Conservation (phyloP, 2,797 vertebrate species). For the Coccyzus lansbergi region DNA sequence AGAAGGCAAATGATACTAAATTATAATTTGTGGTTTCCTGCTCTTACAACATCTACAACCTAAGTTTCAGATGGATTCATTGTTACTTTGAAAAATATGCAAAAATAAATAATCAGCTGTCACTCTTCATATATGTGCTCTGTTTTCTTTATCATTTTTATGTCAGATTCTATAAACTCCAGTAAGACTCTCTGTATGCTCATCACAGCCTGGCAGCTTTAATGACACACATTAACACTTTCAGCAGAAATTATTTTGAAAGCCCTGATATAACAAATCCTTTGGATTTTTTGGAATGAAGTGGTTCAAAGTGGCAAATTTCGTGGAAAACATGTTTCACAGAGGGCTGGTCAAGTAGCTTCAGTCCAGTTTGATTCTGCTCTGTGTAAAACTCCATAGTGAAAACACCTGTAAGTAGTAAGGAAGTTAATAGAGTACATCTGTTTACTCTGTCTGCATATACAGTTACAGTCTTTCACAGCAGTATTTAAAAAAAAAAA, state of each 20-base stretch:
- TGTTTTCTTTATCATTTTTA: slow-evolving; percentile 63
- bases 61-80: slow-evolving; percentile 45
- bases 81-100: slow-evolving; percentile 65
- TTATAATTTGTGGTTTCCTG: slow-evolving; percentile 9
- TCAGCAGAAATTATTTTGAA: slow-evolving; percentile 44
- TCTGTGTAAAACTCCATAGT: not conserved
- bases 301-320: slow-evolving; percentile 34
- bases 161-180: slow-evolving; percentile 64
- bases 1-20: not conserved
- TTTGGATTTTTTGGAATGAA: slow-evolving; percentile 50
- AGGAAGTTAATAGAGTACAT: slow-evolving; percentile 68
- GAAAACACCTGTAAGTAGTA: slow-evolving; percentile 44
- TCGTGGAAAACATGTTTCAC: slow-evolving; percentile 14
- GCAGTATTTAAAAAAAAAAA: slow-evolving; percentile 51
- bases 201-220: slow-evolving; percentile 24
- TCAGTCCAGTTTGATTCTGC: not conserved
- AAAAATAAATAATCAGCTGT: slow-evolving; percentile 62
- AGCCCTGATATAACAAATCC: slow-evolving; percentile 33
- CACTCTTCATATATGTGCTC: slow-evolving; percentile 46
- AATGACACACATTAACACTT: slow-evolving; percentile 56
- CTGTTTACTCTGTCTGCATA: slow-evolving; percentile 64
- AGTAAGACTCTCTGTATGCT: slow-evolving; percentile 14
- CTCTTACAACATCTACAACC: not conserved
- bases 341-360: slow-evolving; percentile 20
- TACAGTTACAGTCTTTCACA: slow-evolving; percentile 50